Evolutionary conservation across 2,113 vertebrate species (phyloP).

Genomic region (Poeciliopsis occidentalis): DNA sequence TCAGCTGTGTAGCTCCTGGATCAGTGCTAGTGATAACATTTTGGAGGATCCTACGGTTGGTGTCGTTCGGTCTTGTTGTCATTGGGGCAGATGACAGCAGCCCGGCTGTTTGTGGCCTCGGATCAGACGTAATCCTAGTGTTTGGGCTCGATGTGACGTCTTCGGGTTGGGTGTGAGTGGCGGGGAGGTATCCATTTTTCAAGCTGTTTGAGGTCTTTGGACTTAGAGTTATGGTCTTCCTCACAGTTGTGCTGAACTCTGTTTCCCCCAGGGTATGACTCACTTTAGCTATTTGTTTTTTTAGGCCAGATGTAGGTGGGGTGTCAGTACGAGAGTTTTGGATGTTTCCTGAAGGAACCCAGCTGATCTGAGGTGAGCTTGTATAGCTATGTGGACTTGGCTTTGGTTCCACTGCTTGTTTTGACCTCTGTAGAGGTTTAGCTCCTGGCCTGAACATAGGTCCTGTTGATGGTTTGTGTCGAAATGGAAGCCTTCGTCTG

Average conservation of each 20-base stretch:
- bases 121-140: slow-evolving; percentile 56
- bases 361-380: slow-evolving; percentile 19
- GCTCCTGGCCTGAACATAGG: slow-evolving; percentile 27
- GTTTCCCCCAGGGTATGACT: slow-evolving; percentile 31
- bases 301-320: slow-evolving; percentile 29
- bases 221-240: slow-evolving; percentile 23
- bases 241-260: slow-evolving; percentile 30
- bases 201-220: slow-evolving; percentile 38
- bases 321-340: slow-evolving; percentile 27
- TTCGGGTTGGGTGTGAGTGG: slow-evolving; percentile 3
- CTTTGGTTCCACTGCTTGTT: slow-evolving; percentile 31
- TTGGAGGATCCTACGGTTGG: slow-evolving; percentile 19
- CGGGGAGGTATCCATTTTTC: slow-evolving; percentile 13
- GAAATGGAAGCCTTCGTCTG: slow-evolving; percentile 4
- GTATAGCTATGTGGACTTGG: slow-evolving; percentile 39
- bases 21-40: slow-evolving; percentile 36
- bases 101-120: slow-evolving; percentile 50
- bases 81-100: slow-evolving; percentile 36
- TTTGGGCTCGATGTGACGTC: slow-evolving; percentile 31
- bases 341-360: slow-evolving; percentile 13
- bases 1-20: slow-evolving; percentile 40
- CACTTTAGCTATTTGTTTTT: slow-evolving; percentile 14
- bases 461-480: slow-evolving; percentile 15
- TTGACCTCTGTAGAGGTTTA: slow-evolving; percentile 32
- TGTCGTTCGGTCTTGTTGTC: slow-evolving; percentile 61